Evolutionary conservation across 1,140 invertebrate genomes (phyloP).

Genomic region (Plutomurus gul): DNA sequence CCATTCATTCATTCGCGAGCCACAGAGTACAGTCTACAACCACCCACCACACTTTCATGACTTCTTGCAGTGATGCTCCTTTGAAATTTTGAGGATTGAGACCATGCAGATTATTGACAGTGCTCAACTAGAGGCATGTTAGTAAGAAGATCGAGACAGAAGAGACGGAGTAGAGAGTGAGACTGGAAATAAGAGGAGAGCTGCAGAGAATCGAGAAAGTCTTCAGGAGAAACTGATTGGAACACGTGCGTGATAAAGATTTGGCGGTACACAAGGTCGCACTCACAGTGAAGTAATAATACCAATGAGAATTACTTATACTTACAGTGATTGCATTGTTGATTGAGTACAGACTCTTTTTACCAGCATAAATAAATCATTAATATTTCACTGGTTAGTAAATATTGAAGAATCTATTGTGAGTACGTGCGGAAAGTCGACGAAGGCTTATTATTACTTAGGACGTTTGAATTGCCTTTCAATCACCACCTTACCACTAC

Average conservation of each 20-base stretch:
- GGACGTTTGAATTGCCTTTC: not conserved
- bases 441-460: not conserved
- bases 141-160: no score
- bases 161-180: no score
- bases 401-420: not conserved
- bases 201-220: no score
- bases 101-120: not conserved
- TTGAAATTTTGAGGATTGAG: not conserved
- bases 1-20: not conserved
- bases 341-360: not conserved
- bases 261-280: not conserved
- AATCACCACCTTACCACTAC: no score
- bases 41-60: not conserved
- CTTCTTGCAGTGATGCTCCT: not conserved
- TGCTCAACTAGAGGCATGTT: no score
- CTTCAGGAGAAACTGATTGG: no score
- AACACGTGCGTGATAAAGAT: conserved; percentile 19
- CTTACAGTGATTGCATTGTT: not conserved
- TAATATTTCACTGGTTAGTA: not conserved
- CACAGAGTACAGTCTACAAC: no score
- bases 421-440: not conserved
- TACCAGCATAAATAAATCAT: not conserved
- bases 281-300: not conserved
- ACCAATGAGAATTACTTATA: not conserved
- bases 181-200: no score